These are phyloP conservation scores for Eubucco bourcierii DNA, from an alignment of 2,113 vertebrate genomes.

Conservation along the genomic window DNA sequence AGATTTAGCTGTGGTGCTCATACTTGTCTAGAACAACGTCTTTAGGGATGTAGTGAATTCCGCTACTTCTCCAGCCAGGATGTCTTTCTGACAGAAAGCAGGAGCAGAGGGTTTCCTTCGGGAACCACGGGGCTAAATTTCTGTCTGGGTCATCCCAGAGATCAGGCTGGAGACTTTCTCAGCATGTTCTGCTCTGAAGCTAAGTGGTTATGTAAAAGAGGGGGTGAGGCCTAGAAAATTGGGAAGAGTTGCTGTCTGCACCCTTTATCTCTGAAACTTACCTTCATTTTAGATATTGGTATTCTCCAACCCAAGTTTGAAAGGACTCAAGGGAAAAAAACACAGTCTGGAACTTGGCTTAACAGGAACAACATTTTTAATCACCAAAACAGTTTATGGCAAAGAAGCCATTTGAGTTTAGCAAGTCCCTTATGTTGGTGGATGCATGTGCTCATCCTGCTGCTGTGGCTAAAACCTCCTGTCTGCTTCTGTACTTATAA, in stretches of 20 bases:
- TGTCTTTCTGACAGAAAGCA: not conserved
- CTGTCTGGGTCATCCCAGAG: not conserved
- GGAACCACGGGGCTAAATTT: not conserved
- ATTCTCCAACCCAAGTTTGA: not conserved
- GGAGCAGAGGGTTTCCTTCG: not conserved
- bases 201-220: not conserved
- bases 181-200: not conserved
- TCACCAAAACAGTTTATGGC: not conserved
- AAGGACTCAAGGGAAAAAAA: not conserved
- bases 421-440: not conserved
- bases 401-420: not conserved
- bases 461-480: not conserved
- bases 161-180: not conserved
- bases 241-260: not conserved
- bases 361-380: not conserved
- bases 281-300: accelerated
- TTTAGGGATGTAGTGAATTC: not conserved
- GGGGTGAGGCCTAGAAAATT: not conserved
- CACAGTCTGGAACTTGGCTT: not conserved
- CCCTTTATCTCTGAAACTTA: not conserved
- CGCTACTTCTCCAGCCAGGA: not conserved
- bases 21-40: not conserved
- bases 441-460: not conserved
- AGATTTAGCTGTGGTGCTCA: not conserved
- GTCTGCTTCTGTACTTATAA: not conserved